These are phyloP conservation scores for Paracyclopina nana DNA, from an alignment of 1,140 invertebrate species.

Conservation along the genomic window DNA sequence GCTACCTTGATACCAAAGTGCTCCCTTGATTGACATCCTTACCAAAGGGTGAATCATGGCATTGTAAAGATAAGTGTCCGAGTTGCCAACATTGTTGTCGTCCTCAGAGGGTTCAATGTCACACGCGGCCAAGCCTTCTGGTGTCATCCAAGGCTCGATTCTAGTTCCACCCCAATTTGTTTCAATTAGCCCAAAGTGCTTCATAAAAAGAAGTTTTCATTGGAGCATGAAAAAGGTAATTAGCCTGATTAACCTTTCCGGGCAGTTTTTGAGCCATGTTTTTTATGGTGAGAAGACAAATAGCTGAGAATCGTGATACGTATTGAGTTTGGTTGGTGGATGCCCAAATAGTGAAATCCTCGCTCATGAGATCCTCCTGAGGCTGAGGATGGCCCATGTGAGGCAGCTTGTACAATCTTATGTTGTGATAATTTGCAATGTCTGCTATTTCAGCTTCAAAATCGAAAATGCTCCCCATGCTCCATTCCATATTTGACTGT, in stretches of 20 bases:
- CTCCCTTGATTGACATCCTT: constrained; percentile 6
- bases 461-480: background rate
- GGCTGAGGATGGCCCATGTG: no score
- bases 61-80: constrained; percentile 2
- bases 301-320: no score
- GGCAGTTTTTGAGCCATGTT: no score
- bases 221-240: no score
- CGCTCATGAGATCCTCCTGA: no score
- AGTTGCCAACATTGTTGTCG: background rate
- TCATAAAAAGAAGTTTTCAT: no score
- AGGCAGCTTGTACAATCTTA: background rate
- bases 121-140: background rate
- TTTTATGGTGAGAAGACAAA: no score
- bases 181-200: background rate
- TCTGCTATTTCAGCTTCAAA: background rate
- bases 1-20: constrained; percentile 11
- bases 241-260: no score
- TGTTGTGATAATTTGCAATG: background rate
- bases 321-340: no score
- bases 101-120: background rate
- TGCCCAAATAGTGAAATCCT: no score
- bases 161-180: background rate
- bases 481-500: background rate
- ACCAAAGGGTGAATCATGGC: constrained; percentile 4
- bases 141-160: background rate